Conservation (phyloP, 2,888 invertebrate species). For the Lamproptera curius region DNA sequence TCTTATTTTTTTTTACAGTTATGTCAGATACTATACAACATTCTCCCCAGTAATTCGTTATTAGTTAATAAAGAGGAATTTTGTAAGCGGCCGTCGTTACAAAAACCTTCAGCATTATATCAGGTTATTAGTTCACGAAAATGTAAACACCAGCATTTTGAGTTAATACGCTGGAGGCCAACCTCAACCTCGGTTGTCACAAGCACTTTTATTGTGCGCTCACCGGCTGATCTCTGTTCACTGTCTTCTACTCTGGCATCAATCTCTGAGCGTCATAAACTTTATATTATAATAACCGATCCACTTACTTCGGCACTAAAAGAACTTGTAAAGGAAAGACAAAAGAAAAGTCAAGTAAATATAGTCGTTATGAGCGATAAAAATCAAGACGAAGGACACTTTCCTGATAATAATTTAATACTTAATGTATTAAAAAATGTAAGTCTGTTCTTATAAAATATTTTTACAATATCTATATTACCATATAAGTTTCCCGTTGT, state of each 20-base stretch:
- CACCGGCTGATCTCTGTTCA: slow-evolving; percentile 31
- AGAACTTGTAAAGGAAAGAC: slow-evolving; percentile 36
- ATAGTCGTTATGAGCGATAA: slow-evolving; percentile 39
- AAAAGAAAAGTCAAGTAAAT: slow-evolving; percentile 31
- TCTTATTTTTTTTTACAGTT: too few species aligned
- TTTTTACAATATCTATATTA: too few species aligned
- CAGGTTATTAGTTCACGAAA: slow-evolving; percentile 30
- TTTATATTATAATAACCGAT: slow-evolving; percentile 35
- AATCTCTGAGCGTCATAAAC: slow-evolving; percentile 31
- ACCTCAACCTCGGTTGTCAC: slow-evolving; percentile 23
- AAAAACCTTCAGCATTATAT: slow-evolving; percentile 31
- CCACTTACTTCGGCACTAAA: slow-evolving; percentile 38
- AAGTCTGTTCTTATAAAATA: too few species aligned
- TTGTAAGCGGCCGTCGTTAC: slow-evolving; percentile 5
- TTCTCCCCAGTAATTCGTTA: slow-evolving; percentile 32
- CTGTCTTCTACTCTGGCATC: slow-evolving; percentile 29
- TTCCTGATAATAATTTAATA: slow-evolving; percentile 39
- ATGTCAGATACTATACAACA: slow-evolving; percentile 28
- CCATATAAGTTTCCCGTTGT: too few species aligned
- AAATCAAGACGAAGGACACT: slow-evolving; percentile 31
- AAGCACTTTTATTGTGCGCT: slow-evolving; percentile 34
- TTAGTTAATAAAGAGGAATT: slow-evolving; percentile 33
- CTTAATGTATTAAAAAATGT: slow-evolving; percentile 37
- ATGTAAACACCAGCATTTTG: slow-evolving; percentile 24
- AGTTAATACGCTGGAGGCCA: slow-evolving; percentile 36